These are phyloP conservation scores for Tachina fera DNA, from an alignment of 2,888 invertebrate species.

Conservation along the genomic window DNA sequence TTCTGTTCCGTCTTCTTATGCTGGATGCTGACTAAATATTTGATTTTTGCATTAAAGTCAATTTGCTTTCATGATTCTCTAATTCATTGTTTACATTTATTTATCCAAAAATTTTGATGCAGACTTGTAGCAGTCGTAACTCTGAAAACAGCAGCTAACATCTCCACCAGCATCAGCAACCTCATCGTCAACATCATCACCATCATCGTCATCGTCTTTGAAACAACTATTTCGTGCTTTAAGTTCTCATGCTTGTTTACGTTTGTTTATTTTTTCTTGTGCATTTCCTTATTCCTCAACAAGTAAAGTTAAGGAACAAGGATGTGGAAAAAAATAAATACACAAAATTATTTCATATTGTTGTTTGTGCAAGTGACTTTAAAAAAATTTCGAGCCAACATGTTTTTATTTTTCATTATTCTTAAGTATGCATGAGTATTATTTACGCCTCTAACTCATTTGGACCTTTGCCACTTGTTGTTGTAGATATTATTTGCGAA, in stretches of 20 bases:
- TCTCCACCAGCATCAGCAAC: constrained; percentile 17
- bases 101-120: constrained; percentile 68
- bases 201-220: constrained; percentile 32
- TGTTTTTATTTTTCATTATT: constrained; percentile 40
- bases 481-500: neutral
- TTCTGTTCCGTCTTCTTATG: constrained; percentile 49
- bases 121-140: constrained; percentile 59
- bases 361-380: constrained; percentile 58
- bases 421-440: constrained; percentile 18
- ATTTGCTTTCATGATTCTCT: constrained; percentile 83
- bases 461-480: constrained; percentile 8
- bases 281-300: constrained; percentile 60
- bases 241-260: constrained; percentile 36
- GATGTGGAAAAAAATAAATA: neutral
- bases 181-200: neutral
- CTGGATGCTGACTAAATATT: constrained; percentile 80
- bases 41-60: constrained; percentile 83
- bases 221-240: constrained; percentile 40
- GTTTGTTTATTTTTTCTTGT: constrained; percentile 33
- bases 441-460: constrained; percentile 28
- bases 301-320: constrained; percentile 54
- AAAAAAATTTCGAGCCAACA: constrained; percentile 57
- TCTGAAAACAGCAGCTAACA: constrained; percentile 21
- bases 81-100: constrained; percentile 82
- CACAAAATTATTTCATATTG: constrained; percentile 43